These are phyloP conservation scores for Tursiops truncatus DNA, from an alignment of 2,113 vertebrate species.

Conservation along the genomic window DNA sequence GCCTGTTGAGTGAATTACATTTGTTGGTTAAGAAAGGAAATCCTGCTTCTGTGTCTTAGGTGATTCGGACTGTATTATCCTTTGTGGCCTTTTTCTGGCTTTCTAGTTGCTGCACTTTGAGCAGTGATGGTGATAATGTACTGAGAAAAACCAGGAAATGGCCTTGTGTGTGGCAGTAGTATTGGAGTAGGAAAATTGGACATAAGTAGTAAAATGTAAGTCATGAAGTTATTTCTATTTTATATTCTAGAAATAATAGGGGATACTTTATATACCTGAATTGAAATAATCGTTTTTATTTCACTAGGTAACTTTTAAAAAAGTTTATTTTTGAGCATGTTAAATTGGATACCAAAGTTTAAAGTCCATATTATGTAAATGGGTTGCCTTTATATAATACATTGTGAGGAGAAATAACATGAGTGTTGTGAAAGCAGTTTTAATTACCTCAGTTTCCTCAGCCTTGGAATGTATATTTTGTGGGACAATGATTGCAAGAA, in stretches of 20 bases:
- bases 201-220: not conserved
- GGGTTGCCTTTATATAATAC: not conserved
- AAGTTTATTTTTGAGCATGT: not conserved
- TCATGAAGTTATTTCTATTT: constrained; percentile 18
- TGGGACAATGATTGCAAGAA: not conserved
- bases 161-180: not conserved
- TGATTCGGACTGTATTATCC: not conserved
- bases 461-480: constrained; percentile 5
- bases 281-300: constrained; percentile 51
- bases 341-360: constrained; percentile 2
- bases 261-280: not conserved
- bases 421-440: constrained; percentile 18
- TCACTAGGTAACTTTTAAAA: constrained; percentile 29
- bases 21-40: not conserved
- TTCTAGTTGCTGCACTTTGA: not conserved
- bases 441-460: not conserved
- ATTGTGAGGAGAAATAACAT: not conserved
- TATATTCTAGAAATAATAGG: constrained; percentile 20
- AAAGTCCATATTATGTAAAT: constrained; percentile 5
- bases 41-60: not conserved
- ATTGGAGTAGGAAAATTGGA: not conserved
- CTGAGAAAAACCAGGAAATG: not conserved
- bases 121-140: not conserved
- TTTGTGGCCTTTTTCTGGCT: not conserved
- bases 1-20: not conserved